Percentiles rank a stretch among this genome's conserved stretches.
Evolutionary conservation across 1,140 invertebrate genomes (phyloP).

Genomic region (Penaeus indicus): DNA sequence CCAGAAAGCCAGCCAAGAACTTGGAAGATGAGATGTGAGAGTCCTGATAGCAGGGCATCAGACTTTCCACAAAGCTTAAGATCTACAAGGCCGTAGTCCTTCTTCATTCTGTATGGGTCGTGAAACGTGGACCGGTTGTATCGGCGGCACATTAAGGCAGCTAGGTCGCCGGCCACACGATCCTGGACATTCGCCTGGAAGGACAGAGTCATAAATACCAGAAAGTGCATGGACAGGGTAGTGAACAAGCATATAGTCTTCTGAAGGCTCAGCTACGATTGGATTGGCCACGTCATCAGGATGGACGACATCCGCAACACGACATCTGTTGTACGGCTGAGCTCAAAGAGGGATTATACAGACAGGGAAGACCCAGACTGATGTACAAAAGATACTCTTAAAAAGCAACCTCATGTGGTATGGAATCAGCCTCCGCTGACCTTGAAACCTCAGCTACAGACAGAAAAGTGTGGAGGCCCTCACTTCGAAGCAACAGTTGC

Average conservation of each 20-base stretch:
- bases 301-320: neutral
- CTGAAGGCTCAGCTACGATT: neutral
- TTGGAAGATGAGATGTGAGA: neutral
- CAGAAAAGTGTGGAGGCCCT: neutral
- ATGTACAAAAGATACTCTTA: neutral
- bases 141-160: neutral
- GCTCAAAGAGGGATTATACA: neutral
- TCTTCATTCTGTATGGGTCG: slow-evolving; percentile 6
- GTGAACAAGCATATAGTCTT: neutral
- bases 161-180: neutral
- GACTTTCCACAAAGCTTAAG: neutral
- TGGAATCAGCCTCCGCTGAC: neutral
- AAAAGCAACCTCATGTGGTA: neutral
- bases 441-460: neutral
- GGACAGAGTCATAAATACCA: neutral
- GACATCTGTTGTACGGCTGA: neutral
- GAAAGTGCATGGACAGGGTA: slow-evolving; percentile 8
- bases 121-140: neutral
- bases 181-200: neutral
- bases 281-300: neutral
- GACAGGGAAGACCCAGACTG: slow-evolving; percentile 8
- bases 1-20: neutral
- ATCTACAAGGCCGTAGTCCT: slow-evolving; percentile 6
- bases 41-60: neutral
- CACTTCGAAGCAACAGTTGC: no score